A percentile compares a stretch with the other conserved stretches of the same genome.
Evolutionary conservation across 2,888 invertebrate species (phyloP).

Genomic region (Apotomis capreana): DNA sequence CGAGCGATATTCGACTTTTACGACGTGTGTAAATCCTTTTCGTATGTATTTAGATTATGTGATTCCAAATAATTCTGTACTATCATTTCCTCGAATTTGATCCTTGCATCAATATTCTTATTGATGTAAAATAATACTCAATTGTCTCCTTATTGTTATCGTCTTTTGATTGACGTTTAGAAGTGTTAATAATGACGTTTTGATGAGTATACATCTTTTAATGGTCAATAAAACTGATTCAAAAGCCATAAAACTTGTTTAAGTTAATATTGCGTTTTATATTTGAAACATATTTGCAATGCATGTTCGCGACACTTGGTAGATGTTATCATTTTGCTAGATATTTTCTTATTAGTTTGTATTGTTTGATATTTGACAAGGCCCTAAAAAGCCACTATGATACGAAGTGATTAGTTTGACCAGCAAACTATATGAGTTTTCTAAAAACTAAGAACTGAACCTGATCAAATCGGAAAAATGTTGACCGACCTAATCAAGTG

Average conservation of each 20-base stretch:
- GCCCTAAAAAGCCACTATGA: no score
- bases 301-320: neutral
- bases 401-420: no score
- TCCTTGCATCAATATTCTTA: neutral
- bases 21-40: no score
- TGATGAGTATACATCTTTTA: slow-evolving; percentile 61
- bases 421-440: no score
- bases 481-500: no score
- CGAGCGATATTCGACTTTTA: no score
- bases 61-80: neutral
- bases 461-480: no score
- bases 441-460: no score
- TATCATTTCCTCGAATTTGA: neutral
- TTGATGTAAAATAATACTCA: slow-evolving; percentile 8
- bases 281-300: slow-evolving; percentile 45
- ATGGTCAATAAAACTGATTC: slow-evolving; percentile 48
- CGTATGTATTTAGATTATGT: neutral
- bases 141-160: slow-evolving; percentile 42
- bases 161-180: slow-evolving; percentile 54
- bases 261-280: slow-evolving; percentile 44
- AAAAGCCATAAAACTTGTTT: slow-evolving; percentile 53
- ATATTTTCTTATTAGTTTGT: no score
- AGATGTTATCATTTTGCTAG: no score
- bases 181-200: slow-evolving; percentile 53
- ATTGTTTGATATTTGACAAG: no score